phyloP scores from a whole-genome alignment of 2,113 vertebrate species.

The Balaenoptera acutorostrata region DNA sequence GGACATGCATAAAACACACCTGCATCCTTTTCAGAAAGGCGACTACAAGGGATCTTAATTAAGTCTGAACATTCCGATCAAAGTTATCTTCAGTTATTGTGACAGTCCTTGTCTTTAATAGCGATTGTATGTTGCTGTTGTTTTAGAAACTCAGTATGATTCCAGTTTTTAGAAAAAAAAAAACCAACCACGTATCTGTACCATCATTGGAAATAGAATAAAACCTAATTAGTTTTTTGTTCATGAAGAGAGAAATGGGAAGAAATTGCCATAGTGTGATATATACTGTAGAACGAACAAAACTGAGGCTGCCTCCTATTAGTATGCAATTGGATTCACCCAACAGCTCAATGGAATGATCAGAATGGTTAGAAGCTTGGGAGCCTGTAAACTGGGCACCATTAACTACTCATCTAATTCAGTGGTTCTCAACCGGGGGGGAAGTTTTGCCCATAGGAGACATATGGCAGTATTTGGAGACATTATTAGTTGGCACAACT shows the following conservation, averaged over 20 bases:
- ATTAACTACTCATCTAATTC: neutral
- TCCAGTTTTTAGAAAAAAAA: neutral
- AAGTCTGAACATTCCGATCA: neutral
- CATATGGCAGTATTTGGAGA: neutral
- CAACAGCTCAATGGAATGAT: neutral
- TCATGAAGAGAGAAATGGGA: neutral
- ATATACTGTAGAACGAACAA: neutral
- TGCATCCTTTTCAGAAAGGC: neutral
- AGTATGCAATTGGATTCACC: neutral
- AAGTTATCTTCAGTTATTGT: neutral
- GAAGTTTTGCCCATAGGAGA: neutral
- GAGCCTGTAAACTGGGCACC: neutral
- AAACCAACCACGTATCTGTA: neutral
- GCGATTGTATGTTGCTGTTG: neutral
- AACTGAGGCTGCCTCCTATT: neutral
- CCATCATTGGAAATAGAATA: neutral
- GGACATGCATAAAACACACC: neutral
- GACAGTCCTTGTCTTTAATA: neutral
- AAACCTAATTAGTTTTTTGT: neutral
- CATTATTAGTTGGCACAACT: neutral
- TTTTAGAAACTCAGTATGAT: slow-evolving; percentile 27
- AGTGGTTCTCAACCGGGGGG: neutral
- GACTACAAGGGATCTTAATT: neutral
- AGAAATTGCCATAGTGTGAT: neutral
- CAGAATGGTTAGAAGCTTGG: neutral